Conservation (phyloP, 2,113 vertebrate genomes). For the Ranitomeya imitator region DNA sequence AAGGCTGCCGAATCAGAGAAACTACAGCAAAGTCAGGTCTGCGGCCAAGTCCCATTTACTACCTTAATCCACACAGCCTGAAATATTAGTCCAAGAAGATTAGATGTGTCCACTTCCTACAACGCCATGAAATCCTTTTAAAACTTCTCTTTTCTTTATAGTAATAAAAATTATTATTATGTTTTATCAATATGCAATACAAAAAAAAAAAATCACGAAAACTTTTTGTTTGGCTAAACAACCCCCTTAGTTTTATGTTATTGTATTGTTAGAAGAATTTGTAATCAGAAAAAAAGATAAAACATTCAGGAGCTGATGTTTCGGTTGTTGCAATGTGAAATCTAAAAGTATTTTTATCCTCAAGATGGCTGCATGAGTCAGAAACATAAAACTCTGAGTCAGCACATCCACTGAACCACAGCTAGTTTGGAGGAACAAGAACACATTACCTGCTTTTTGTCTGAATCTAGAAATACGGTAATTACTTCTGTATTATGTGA, state of each 20-base stretch:
- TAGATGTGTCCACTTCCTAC: background rate
- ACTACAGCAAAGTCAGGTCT: background rate
- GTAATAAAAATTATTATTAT: no score
- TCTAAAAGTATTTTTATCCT: constrained; percentile 13
- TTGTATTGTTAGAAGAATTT: background rate
- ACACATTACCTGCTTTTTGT: background rate
- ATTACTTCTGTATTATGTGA: background rate
- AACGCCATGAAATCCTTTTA: background rate
- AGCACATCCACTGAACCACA: constrained; percentile 43
- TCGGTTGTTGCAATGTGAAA: constrained; percentile 1
- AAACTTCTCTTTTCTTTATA: background rate
- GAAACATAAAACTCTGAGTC: constrained; percentile 35
- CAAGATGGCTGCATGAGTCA: constrained; percentile 44
- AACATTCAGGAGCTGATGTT: background rate
- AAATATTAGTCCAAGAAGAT: background rate
- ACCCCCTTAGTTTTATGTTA: no score
- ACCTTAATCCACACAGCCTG: background rate
- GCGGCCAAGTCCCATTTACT: background rate
- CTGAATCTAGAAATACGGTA: background rate
- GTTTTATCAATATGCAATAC: no score
- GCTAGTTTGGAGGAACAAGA: background rate
- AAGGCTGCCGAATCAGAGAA: background rate
- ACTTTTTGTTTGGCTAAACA: no score
- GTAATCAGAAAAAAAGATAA: background rate
- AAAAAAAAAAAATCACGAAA: no score